Evolutionary conservation across 2,888 invertebrate genomes (phyloP), one percentile per base, ranked within the genome.

Genomic region (Diploptera punctata): DNA sequence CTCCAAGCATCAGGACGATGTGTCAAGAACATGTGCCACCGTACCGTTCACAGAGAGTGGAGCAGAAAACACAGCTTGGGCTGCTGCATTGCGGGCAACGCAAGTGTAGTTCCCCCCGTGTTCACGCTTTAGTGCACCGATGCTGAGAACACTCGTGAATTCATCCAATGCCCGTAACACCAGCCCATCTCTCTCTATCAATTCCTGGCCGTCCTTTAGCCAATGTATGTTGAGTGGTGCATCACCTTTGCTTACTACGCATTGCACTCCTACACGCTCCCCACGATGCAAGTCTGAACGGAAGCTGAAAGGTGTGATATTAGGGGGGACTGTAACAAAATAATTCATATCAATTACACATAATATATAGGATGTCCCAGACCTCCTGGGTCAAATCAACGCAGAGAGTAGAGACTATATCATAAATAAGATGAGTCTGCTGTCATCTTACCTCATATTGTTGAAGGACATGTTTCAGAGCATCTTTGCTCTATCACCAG

Each of bases 51-150:
- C 86, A 78, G 84, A 80, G 73, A 86, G 83, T 70, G 81, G 78
- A 62, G 85, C 84, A 67, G 84, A 83, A 81, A 82, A 82, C 43
- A 82, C 81, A 61, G 82, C 81, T 77, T 81, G 80, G 70, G 84
- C 83, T 68, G 84, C 85, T 69, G 82, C 82, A 80, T 86, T 86
- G 80, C 81, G 82, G 68, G 85, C 86, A 47, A 83, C 80, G 78
- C 86, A 86, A 67, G 85, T 85, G 81, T 86, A 86, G 81, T 85
- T 84, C 74, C 86, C 86, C 71, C 84, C 81, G 80, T 86, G 85
- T 70, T 81, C 81, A 7, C 86, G 86, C 68, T 83, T 82, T 71
- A 87, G 86, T 74, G 82, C 82, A 75, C 83, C 81, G 76, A 87
- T 86, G 80, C 82, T 84, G 74, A 87, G 82, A 67, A 80, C 78